Evolutionary conservation across 2,888 invertebrate species (phyloP).

Genomic region (Eristalinus sepulchralis): DNA sequence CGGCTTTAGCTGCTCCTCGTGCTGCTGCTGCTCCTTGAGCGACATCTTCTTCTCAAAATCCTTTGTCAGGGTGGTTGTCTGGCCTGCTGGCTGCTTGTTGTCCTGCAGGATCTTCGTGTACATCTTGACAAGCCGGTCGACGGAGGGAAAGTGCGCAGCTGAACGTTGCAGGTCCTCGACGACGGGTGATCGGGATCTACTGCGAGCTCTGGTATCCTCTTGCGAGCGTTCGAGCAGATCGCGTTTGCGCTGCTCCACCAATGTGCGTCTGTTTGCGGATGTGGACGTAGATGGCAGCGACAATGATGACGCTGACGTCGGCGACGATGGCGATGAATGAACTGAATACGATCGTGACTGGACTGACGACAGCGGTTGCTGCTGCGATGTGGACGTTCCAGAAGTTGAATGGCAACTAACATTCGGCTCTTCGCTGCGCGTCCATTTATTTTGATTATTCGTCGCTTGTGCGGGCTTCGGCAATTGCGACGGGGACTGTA

Average conservation of each 20-base stretch:
- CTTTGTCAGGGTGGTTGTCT: conserved; percentile 42
- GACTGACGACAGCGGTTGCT: neutral
- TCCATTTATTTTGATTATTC: conserved; percentile 72
- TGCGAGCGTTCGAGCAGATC: conserved; percentile 53
- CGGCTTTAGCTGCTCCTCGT: conserved; percentile 36
- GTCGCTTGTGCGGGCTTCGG: conserved; percentile 22
- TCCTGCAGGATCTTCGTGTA: conserved; percentile 72
- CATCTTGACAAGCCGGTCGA: conserved; percentile 73
- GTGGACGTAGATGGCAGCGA: conserved; percentile 28
- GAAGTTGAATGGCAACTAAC: conserved; percentile 73
- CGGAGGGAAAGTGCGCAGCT: conserved; percentile 70
- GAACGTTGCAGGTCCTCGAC: conserved; percentile 19
- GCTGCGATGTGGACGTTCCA: conserved; percentile 70
- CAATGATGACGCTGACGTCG: neutral
- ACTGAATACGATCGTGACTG: conserved; percentile 31
- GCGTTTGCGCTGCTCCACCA: conserved; percentile 51
- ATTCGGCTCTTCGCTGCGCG: conserved; percentile 60
- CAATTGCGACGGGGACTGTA: conserved; percentile 30
- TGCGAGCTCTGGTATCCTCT: conserved; percentile 64
- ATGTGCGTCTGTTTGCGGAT: conserved; percentile 9
- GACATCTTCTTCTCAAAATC: conserved; percentile 54
- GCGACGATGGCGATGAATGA: conserved; percentile 1
- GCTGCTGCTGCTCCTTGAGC: conserved; percentile 18
- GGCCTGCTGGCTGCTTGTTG: conserved; percentile 52
- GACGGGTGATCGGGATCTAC: conserved; percentile 41